Percentiles rank a stretch among this genome's conserved stretches.
These are phyloP conservation scores for Pandemis corylana DNA, from an alignment of 2,888 invertebrate species.

Conservation along the genomic window DNA sequence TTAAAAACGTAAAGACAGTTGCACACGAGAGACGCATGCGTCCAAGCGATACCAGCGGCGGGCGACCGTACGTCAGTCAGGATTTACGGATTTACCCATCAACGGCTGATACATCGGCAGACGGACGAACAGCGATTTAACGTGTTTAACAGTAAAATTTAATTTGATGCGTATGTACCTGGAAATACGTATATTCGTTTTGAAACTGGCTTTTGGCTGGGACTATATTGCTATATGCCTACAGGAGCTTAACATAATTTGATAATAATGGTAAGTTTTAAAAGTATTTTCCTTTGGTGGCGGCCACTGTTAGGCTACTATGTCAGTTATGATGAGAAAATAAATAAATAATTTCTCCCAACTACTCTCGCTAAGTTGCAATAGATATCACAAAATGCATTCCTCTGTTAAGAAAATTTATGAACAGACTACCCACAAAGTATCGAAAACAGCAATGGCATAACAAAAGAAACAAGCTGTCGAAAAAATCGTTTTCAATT, in stretches of 20 bases:
- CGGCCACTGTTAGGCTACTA: too few relatives aligned
- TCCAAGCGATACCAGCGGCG: constrained; percentile 51
- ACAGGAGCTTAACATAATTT: neutral
- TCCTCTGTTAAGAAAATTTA: neutral
- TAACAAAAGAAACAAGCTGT: constrained; percentile 34
- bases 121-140: constrained; percentile 46
- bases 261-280: too few relatives aligned
- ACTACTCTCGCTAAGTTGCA: too few relatives aligned
- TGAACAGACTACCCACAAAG: constrained; percentile 1
- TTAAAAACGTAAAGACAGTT: constrained; percentile 25
- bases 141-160: constrained; percentile 25
- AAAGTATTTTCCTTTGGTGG: too few relatives aligned
- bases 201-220: neutral
- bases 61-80: constrained; percentile 60
- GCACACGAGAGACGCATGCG: constrained; percentile 40
- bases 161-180: constrained; percentile 13
- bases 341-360: too few relatives aligned
- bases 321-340: too few relatives aligned
- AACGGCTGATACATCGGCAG: constrained; percentile 47
- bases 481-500: constrained; percentile 42
- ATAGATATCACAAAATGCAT: too few relatives aligned
- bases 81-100: constrained; percentile 71
- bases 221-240: neutral
- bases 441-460: neutral
- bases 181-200: neutral